Base-by-base conservation (phyloP, 2,797 vertebrate species). In the Poecilia gillii region DNA sequence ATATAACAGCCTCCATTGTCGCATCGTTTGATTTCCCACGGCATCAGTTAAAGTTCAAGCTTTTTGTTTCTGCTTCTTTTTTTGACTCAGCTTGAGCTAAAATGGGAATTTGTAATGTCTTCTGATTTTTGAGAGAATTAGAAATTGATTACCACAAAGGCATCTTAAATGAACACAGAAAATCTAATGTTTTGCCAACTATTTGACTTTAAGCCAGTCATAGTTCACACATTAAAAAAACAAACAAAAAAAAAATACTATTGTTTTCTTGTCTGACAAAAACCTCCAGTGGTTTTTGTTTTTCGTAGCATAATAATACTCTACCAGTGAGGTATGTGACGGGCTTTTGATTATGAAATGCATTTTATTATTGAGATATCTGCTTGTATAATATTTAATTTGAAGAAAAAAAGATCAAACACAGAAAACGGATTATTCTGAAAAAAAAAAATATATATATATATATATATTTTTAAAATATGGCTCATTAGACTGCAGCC, bases 371-470 rank as follows among this genome's bases (percentile, higher is more conserved):
- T 14, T 20, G 14, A 45, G 28, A 39, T 53, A 76, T 73, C 72
- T 62, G 3, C 2, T 66, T 1, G 55, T 39, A 9, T 81, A 43
- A 7, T 81, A 18, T 82, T 75, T 14, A 33, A 66, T 23, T 74
- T 77, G 8, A 25, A 33, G 33, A 86, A 74, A 57, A 70, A 76
- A 85, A 31, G 33, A 25, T 31, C 74, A 57, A 39, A 73, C 51
- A 9, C 16, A 55, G 5, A 14, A 33, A 20, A 53, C 23, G 72
- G 31, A 53, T 64, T 72, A 49, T 70, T 80, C 28, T 28, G 16
- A 73, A 82, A 80, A n/a, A 84, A 86, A 46, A 47, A 13, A 4
- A 6, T n/a, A n/a, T n/a, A n/a, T n/a, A n/a, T n/a, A n/a, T n/a
- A n/a, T n/a, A n/a, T n/a, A n/a, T n/a, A n/a, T n/a, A n/a, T 62